These are phyloP conservation scores for Eptatretus burgeri DNA, from an alignment of 2,113 vertebrate species.

Conservation along the genomic window DNA sequence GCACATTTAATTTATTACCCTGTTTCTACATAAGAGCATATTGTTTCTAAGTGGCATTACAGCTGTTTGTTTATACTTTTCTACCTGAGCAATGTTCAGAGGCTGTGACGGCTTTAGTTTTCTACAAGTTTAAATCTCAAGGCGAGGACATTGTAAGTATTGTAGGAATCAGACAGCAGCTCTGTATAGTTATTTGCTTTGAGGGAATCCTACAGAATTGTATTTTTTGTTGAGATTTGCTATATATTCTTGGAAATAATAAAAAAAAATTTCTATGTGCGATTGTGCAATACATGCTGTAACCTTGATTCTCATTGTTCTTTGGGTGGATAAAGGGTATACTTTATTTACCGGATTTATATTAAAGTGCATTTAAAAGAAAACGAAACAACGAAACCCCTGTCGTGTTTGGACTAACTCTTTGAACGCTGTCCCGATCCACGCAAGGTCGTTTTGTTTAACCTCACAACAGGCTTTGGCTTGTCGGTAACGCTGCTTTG, in stretches of 20 bases:
- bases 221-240: slow-evolving; percentile 6
- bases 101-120: slow-evolving; percentile 4
- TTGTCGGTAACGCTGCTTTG: too few relatives aligned
- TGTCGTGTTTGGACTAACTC: too few relatives aligned
- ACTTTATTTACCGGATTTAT: slow-evolving; percentile 5
- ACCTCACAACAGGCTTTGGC: too few relatives aligned
- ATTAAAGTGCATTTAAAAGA: slow-evolving; percentile 6
- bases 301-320: slow-evolving; percentile 1
- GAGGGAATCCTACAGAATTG: slow-evolving; percentile 6
- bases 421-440: too few relatives aligned
- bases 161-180: neutral
- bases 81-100: slow-evolving; percentile 5
- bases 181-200: slow-evolving; percentile 4
- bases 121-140: slow-evolving; percentile 2
- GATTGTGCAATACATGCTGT: slow-evolving; percentile 6
- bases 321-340: slow-evolving; percentile 5
- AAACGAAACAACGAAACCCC: neutral
- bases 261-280: slow-evolving; percentile 1
- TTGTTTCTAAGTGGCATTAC: slow-evolving; percentile 6
- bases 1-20: slow-evolving; percentile 7
- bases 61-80: slow-evolving; percentile 3
- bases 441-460: too few relatives aligned
- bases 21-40: slow-evolving; percentile 4
- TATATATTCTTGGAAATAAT: slow-evolving; percentile 4
- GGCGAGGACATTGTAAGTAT: neutral